Conservation (phyloP, 2,888 invertebrate genomes). For the Pristionchus entomophagus region DNA sequence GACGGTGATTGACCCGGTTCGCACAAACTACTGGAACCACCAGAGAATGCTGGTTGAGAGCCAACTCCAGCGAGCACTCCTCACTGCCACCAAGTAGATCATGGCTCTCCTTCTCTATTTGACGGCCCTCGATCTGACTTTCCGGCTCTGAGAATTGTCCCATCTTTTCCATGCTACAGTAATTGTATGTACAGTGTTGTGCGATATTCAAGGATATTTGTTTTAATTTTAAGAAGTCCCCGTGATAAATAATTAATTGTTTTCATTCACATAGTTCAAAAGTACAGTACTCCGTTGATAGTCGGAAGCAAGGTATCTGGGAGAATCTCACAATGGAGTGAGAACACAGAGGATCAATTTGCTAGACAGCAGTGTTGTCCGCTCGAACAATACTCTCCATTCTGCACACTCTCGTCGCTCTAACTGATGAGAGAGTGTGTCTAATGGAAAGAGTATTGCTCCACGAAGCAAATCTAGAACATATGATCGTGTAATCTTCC, state of each 20-base stretch:
- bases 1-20: slow-evolving; percentile 66
- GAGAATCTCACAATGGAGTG: background rate
- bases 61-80: slow-evolving; percentile 48
- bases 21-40: slow-evolving; percentile 70
- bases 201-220: background rate
- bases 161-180: background rate
- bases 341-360: too few species aligned
- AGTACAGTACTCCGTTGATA: background rate
- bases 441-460: too few species aligned
- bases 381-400: too few species aligned
- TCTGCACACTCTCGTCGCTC: too few species aligned
- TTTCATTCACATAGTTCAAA: background rate
- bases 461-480: too few species aligned
- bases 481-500: too few species aligned
- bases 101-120: background rate
- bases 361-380: too few species aligned
- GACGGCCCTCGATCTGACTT: background rate
- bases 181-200: slow-evolving; percentile 11
- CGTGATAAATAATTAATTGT: background rate
- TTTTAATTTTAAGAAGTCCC: background rate
- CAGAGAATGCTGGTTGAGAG: slow-evolving; percentile 55
- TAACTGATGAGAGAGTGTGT: too few species aligned
- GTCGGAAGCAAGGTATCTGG: background rate
- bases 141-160: background rate
- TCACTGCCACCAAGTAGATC: background rate